phyloP scores from a whole-genome alignment of 2,797 vertebrate genomes.

The Hyperoplus lanceolatus region DNA sequence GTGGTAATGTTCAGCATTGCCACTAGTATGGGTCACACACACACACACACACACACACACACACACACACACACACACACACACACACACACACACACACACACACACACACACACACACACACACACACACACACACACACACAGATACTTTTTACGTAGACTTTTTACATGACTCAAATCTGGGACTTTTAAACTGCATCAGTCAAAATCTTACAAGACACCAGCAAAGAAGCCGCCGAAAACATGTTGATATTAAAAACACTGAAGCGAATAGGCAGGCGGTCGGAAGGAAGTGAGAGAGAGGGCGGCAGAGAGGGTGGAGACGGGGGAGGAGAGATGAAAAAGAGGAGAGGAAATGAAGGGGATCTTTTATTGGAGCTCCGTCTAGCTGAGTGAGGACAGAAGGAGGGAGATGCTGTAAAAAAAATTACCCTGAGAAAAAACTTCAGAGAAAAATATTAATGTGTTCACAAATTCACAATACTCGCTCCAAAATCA shows the following conservation, averaged over 20 bases:
- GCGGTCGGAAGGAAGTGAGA: slow-evolving; percentile 48
- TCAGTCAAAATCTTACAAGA: not conserved
- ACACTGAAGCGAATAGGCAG: slow-evolving; percentile 34
- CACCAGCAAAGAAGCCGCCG: not conserved
- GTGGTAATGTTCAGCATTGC: slow-evolving; percentile 25
- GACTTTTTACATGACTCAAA: no score
- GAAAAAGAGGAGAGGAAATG: slow-evolving; percentile 82
- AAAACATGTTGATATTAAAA: slow-evolving; percentile 35
- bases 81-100: no score
- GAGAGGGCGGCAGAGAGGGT: slow-evolving; percentile 78
- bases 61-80: no score
- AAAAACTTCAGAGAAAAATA: no score
- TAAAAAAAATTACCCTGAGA: slow-evolving; percentile 14
- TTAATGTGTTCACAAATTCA: no score
- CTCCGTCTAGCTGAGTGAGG: slow-evolving; percentile 44
- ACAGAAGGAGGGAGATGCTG: slow-evolving; percentile 20
- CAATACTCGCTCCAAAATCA: no score
- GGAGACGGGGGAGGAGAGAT: slow-evolving; percentile 76
- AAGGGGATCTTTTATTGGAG: slow-evolving; percentile 68
- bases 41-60: not conserved
- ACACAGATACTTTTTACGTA: no score
- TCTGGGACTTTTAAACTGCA: not conserved
- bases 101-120: not conserved
- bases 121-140: not conserved
- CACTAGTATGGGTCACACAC: slow-evolving; percentile 7